These are phyloP conservation scores for Neodiprion fabricii DNA, from an alignment of 1,140 invertebrate genomes.

Conservation along the genomic window DNA sequence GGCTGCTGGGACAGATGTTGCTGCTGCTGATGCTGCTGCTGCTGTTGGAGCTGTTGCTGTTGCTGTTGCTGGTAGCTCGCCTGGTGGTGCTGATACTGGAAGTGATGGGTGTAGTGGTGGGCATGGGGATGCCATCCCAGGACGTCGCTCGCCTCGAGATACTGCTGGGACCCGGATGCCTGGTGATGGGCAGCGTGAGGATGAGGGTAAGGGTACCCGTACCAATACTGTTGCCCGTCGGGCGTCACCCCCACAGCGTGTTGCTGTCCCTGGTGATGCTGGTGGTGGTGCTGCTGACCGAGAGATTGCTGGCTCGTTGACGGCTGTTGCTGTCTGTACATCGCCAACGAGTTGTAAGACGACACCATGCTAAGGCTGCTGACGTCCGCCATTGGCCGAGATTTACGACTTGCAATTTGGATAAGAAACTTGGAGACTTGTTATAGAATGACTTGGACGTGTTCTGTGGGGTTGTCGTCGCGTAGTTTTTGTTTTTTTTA, in stretches of 20 bases:
- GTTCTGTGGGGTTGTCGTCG: too few relatives aligned
- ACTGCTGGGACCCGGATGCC: constrained; percentile 35
- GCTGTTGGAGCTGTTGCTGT: constrained; percentile 35
- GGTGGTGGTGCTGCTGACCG: constrained; percentile 30
- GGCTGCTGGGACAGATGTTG: constrained; percentile 24
- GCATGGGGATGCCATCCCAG: constrained; percentile 36
- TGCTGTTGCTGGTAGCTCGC: constrained; percentile 28
- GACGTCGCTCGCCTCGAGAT: constrained; percentile 35
- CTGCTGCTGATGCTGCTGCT: constrained; percentile 30
- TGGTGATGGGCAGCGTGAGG: constrained; percentile 33
- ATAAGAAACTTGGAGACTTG: too few relatives aligned
- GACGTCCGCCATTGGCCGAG: constrained; percentile 28
- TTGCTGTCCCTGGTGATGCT: constrained; percentile 21
- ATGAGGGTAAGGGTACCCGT: constrained; percentile 29
- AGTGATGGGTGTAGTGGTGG: constrained; percentile 47
- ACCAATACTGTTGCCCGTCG: constrained; percentile 36
- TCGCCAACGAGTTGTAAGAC: constrained; percentile 39
- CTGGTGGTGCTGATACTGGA: constrained; percentile 42
- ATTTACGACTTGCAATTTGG: background rate
- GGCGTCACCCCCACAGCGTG: constrained; percentile 22
- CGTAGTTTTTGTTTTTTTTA: too few relatives aligned
- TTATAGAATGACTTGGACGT: too few relatives aligned
- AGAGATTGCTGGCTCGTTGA: background rate
- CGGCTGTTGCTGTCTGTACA: constrained; percentile 40
- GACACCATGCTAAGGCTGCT: constrained; percentile 38